phyloP scores from a whole-genome alignment of 2,888 invertebrate species.

The Meloe dianella region DNA sequence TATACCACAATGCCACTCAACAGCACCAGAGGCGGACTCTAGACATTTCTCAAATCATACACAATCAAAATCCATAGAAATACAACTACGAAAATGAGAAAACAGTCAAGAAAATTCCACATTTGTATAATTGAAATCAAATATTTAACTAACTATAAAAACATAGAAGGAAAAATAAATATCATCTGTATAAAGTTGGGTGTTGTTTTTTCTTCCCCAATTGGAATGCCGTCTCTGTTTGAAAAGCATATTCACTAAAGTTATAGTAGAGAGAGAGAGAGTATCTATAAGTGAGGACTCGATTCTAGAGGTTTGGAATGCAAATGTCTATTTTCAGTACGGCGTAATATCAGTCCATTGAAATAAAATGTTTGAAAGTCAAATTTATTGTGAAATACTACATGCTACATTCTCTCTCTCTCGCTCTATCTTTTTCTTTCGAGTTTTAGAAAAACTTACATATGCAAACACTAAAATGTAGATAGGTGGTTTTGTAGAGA shows the following conservation, averaged over 20 bases:
- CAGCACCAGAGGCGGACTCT: neutral
- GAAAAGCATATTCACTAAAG: conserved; percentile 16
- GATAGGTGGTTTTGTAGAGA: neutral
- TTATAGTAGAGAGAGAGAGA: conserved; percentile 1
- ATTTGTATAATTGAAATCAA: conserved; percentile 9
- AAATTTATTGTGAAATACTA: conserved; percentile 21
- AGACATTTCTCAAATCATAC: neutral
- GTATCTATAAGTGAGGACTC: conserved; percentile 18
- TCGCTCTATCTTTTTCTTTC: neutral
- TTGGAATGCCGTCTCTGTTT: conserved; percentile 11
- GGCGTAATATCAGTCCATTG: conserved; percentile 30
- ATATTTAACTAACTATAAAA: neutral
- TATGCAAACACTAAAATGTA: conserved; percentile 1
- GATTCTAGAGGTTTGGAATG: conserved; percentile 34
- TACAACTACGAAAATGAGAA: no score
- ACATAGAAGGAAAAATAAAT: conserved; percentile 16
- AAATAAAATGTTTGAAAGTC: conserved; percentile 28
- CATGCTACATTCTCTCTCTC: neutral
- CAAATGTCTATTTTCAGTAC: conserved; percentile 36
- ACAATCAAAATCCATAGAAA: no score
- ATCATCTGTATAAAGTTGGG: neutral
- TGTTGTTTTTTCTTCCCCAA: no score
- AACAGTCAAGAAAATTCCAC: conserved; percentile 6
- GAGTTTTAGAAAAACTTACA: neutral
- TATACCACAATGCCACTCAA: neutral